A percentile compares a stretch with the other conserved stretches of the same genome.
Evolutionary conservation across 2,888 invertebrate genomes (phyloP).

Genomic region (Ditula angustiorana): DNA sequence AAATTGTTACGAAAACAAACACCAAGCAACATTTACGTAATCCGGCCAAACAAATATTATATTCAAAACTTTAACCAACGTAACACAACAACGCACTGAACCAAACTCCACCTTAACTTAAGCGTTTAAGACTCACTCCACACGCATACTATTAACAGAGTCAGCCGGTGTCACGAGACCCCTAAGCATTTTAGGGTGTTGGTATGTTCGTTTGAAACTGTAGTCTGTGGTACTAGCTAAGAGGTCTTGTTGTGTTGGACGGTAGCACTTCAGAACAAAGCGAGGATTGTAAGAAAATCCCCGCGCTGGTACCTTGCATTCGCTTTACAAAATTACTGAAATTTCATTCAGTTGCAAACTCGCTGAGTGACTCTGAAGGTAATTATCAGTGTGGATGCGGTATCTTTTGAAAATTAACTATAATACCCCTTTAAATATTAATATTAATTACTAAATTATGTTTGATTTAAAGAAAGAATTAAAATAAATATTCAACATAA

Average conservation of each 20-base stretch:
- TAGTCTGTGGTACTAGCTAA: slow-evolving; percentile 11
- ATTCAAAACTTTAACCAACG: slow-evolving; percentile 55
- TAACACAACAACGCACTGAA: slow-evolving; percentile 46
- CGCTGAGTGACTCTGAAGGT: slow-evolving; percentile 53
- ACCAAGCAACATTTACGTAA: slow-evolving; percentile 65
- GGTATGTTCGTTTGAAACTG: slow-evolving; percentile 19
- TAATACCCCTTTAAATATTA: no score
- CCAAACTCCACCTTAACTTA: slow-evolving; percentile 57
- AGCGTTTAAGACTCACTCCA: slow-evolving; percentile 51
- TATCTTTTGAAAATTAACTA: no score
- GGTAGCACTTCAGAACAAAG: slow-evolving; percentile 72
- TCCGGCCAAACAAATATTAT: slow-evolving; percentile 67
- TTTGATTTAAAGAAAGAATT: no score
- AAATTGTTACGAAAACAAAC: slow-evolving; percentile 61
- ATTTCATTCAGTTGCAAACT: slow-evolving; percentile 83
- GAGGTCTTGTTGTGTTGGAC: slow-evolving; percentile 54
- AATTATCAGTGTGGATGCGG: slow-evolving; percentile 49
- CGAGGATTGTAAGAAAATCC: slow-evolving; percentile 80
- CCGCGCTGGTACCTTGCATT: slow-evolving; percentile 81
- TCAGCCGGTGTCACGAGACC: slow-evolving; percentile 61
- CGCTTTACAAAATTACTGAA: slow-evolving; percentile 84
- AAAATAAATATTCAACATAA: no score
- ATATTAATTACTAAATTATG: no score
- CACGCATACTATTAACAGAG: slow-evolving; percentile 54
- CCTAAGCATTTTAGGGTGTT: slow-evolving; percentile 43